Conservation (phyloP, 2,797 vertebrate species). For the Poeciliopsis presidionis region DNA sequence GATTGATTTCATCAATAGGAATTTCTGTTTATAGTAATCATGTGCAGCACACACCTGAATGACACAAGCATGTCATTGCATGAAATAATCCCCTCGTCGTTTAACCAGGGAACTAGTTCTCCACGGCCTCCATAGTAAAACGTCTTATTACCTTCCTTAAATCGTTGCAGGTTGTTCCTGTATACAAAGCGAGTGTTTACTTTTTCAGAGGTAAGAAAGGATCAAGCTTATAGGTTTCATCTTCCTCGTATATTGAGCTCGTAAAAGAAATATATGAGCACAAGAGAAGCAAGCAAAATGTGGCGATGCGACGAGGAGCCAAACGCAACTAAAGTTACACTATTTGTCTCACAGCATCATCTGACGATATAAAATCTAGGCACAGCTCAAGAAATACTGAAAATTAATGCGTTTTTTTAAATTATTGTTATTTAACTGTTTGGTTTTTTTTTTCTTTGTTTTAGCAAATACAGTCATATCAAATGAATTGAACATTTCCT, state of each 20-base stretch:
- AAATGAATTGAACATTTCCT: not conserved
- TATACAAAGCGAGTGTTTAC: too few relatives aligned
- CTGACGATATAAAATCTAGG: not conserved
- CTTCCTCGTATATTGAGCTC: not conserved
- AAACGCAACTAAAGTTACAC: not conserved
- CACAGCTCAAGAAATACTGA: not conserved
- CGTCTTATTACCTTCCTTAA: too few relatives aligned
- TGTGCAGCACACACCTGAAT: too few relatives aligned
- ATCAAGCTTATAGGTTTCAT: not conserved
- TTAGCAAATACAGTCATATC: not conserved
- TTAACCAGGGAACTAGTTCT: too few relatives aligned
- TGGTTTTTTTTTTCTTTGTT: not conserved
- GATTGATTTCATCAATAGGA: too few relatives aligned
- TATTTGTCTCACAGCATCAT: not conserved
- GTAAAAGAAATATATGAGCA: not conserved
- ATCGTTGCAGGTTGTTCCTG: too few relatives aligned
- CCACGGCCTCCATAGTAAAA: too few relatives aligned
- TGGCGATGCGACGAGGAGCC: not conserved
- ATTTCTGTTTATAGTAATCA: too few relatives aligned
- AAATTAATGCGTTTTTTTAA: not conserved
- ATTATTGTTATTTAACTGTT: not conserved
- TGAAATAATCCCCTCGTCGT: too few relatives aligned
- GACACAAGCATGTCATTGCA: too few relatives aligned
- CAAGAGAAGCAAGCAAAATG: not conserved
- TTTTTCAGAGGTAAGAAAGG: too few relatives aligned